These are phyloP conservation scores for Choloepus hoffmanni DNA, from an alignment of 2,113 vertebrate genomes.

Conservation along the genomic window DNA sequence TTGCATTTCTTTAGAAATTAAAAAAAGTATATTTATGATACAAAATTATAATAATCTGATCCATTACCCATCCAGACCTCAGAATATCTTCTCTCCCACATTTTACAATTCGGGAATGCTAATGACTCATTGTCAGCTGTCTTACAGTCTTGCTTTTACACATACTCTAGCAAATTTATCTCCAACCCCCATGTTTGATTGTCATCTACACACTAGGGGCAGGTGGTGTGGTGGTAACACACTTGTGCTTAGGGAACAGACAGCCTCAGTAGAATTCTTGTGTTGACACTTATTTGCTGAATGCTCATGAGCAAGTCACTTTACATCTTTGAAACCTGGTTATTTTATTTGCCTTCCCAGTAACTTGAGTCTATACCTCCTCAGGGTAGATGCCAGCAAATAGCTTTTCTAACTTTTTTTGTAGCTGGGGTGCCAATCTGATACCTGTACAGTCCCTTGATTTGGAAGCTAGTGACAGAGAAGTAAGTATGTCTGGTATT, in stretches of 20 bases:
- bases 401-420: background rate
- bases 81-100: background rate
- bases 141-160: background rate
- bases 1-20: background rate
- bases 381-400: background rate
- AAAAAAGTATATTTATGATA: background rate
- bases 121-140: background rate
- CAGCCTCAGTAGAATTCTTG: background rate
- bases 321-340: background rate
- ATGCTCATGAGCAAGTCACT: background rate
- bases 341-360: background rate
- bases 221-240: rapidly evolving
- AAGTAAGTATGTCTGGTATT: background rate
- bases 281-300: background rate
- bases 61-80: background rate
- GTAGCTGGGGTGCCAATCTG: background rate
- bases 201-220: rapidly evolving
- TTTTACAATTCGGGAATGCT: background rate
- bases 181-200: background rate
- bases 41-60: background rate
- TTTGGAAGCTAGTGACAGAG: background rate
- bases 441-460: background rate
- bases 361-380: background rate
- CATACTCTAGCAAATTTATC: too few species aligned
- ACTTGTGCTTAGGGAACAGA: background rate